Base-by-base conservation (phyloP, 2,113 vertebrate genomes). In the Phocoena phocoena region DNA sequence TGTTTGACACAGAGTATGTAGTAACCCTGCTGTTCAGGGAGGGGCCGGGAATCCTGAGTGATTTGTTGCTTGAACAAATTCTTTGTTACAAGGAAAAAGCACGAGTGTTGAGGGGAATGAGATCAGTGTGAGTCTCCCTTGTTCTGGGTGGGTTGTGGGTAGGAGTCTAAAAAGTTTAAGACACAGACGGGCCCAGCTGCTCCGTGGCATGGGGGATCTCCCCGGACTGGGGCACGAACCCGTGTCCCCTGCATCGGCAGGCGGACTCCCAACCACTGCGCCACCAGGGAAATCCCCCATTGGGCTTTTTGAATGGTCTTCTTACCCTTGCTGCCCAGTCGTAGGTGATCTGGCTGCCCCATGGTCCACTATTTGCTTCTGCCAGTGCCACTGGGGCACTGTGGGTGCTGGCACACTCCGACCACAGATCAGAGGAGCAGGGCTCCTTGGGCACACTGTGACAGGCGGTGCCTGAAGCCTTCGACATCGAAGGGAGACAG, bases 151-250 rank as follows among this genome's bases (percentile, higher is more conserved):
- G 85, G 53, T 33, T 8, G 38, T 85, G 62, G n/a, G 28, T 31
- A 31, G n/a, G 38, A 25, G 6, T 17, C 86, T 76, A 55, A 63
- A 74, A 26, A 50, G 14, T 11, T 68, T 25, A 85, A 92, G 58
- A n/a, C 12, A 31, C 0, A 2, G 63, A 44, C 0, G 0, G 47
- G 47, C 47, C 47, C 47, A 47, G 47, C 2, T 0, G 12, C 47
- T 47, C 47, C 2, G 12, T 0, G 12, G 47, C 2, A 47, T 47
- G 47, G 13, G 47, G 47, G 47, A 47, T 47, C 47, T 13, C 2
- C 47, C 47, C 0, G 2, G 12, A 47, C 47, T 11, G 0, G 47
- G 13, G 47, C 47, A 50, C 13, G 3, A 50, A 50, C 13, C 13
- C 47, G 47, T 0, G 13, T 50, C 47, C 47, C 47, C 47, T 14